A percentile compares a stretch with the other conserved stretches of the same genome.
Evolutionary conservation across 1,140 invertebrate genomes (phyloP).

Genomic region (Lasioglossum albipes): DNA sequence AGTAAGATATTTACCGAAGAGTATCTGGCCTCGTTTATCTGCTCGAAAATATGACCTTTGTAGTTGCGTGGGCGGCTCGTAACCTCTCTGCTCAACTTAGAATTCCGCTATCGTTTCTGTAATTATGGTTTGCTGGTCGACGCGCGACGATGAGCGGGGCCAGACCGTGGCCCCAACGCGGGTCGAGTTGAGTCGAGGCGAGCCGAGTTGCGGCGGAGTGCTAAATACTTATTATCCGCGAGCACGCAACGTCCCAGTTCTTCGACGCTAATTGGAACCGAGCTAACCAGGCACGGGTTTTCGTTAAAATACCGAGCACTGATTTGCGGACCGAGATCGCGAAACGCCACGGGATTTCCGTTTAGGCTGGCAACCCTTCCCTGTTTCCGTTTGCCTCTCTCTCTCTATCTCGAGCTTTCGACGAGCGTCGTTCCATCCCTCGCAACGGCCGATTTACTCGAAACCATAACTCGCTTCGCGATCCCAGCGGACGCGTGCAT

Average conservation of each 20-base stretch:
- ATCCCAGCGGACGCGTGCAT: too few species aligned
- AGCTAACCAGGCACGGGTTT: not conserved
- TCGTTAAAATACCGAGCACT: not conserved
- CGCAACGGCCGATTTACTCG: too few species aligned
- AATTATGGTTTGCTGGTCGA: not conserved
- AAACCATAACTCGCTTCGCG: too few species aligned
- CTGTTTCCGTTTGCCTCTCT: too few species aligned
- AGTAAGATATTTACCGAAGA: not conserved
- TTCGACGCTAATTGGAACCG: slow-evolving; percentile 3
- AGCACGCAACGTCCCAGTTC: slow-evolving; percentile 3
- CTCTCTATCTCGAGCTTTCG: too few species aligned
- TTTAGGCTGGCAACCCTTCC: too few species aligned
- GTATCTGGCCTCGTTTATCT: not conserved
- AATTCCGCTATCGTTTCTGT: not conserved
- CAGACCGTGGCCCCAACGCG: too few species aligned
- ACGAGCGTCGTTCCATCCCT: too few species aligned
- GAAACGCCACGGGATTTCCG: not conserved
- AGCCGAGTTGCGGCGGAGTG: not conserved
- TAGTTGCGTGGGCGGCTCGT: not conserved
- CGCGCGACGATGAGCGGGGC: too few species aligned
- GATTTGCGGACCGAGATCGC: not conserved
- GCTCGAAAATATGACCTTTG: not conserved
- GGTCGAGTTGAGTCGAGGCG: too few species aligned
- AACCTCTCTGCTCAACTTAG: not conserved
- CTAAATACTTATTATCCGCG: slow-evolving; percentile 4